phyloP scores from a whole-genome alignment of 2,113 vertebrate species.

The Passer domesticus region DNA sequence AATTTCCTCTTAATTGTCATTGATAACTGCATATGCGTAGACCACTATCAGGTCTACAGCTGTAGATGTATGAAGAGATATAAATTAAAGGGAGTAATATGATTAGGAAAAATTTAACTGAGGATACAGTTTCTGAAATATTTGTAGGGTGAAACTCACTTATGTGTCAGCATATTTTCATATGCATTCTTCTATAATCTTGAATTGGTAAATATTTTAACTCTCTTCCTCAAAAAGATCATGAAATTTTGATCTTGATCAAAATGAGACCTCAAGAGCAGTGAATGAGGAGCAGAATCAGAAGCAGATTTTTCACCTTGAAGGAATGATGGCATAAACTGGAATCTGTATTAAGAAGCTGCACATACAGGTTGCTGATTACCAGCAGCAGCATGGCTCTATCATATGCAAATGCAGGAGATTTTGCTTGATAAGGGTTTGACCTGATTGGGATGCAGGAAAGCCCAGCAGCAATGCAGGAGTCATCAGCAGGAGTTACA shows the following conservation, averaged over 20 bases:
- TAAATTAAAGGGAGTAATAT: background rate
- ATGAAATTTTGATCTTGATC: background rate
- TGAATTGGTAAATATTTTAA: background rate
- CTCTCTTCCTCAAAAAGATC: background rate
- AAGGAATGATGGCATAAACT: background rate
- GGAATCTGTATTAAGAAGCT: background rate
- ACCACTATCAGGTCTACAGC: background rate
- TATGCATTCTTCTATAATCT: background rate
- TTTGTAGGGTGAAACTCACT: background rate
- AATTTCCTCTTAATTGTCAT: background rate
- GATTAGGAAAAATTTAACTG: background rate
- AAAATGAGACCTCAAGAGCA: background rate
- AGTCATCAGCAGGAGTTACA: background rate
- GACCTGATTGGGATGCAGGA: slow-evolving; percentile 22
- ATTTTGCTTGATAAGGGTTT: slow-evolving; percentile 31
- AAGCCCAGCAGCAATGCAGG: background rate
- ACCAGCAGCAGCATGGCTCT: background rate
- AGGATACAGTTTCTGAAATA: background rate
- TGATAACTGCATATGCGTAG: background rate
- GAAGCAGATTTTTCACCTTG: background rate
- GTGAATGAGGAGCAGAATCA: background rate
- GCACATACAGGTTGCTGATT: background rate
- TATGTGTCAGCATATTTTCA: background rate
- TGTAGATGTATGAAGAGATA: background rate
- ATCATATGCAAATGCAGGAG: background rate